Conservation (phyloP, 2,797 vertebrate species). For the Peromyscus eremicus region DNA sequence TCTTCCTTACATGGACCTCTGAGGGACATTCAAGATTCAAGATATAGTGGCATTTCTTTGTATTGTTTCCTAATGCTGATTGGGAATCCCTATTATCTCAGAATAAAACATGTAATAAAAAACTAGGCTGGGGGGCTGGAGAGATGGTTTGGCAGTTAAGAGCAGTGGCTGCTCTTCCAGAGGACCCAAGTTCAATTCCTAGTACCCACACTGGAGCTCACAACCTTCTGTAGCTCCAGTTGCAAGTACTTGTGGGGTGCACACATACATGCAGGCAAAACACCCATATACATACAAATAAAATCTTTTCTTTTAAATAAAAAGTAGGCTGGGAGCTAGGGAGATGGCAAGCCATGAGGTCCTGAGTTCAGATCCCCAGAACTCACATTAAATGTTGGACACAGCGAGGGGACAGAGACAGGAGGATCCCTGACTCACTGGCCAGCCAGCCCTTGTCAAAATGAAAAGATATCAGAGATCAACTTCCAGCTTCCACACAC, state of each 20-base stretch:
- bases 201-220: neutral
- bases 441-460: neutral
- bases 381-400: neutral
- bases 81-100: neutral
- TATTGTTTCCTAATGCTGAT: neutral
- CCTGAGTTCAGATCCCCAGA: neutral
- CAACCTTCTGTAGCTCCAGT: neutral
- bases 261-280: neutral
- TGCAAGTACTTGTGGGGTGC: neutral
- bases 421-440: neutral
- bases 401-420: neutral
- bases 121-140: neutral
- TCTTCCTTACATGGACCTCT: neutral
- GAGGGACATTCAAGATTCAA: neutral
- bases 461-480: neutral
- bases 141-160: neutral
- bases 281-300: neutral
- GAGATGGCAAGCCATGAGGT: neutral
- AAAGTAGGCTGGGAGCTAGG: neutral
- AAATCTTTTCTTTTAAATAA: neutral
- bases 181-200: neutral
- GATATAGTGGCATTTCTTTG: neutral
- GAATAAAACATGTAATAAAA: neutral
- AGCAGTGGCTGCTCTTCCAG: neutral
- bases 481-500: neutral